Percentiles rank a stretch among this genome's conserved stretches.
Conservation (phyloP, 2,797 vertebrate genomes). For the Galagoides demidoff region DNA sequence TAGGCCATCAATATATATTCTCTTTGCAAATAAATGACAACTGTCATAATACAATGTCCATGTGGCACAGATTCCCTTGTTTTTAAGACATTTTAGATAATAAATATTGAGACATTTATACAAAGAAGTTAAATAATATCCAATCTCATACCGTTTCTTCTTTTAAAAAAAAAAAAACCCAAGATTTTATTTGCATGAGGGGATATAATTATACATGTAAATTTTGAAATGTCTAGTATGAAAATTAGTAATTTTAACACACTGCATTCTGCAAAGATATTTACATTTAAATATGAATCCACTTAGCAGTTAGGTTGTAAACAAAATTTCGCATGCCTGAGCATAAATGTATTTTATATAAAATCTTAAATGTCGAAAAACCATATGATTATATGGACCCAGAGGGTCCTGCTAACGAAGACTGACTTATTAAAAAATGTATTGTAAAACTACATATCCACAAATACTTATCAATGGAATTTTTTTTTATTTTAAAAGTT, state of each 20-base stretch:
- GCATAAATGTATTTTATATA: conserved; percentile 69
- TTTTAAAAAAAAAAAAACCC: not conserved
- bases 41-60: not conserved
- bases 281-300: conserved; percentile 81
- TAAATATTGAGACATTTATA: not conserved
- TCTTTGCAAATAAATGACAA: conserved; percentile 3
- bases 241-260: conserved; percentile 76
- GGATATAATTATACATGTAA: conserved; percentile 79
- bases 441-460: conserved; percentile 49
- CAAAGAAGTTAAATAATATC: not conserved
- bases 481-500: conserved; percentile 65
- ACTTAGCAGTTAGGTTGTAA: conserved; percentile 74
- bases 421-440: conserved; percentile 31
- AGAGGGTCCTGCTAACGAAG: conserved; percentile 53
- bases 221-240: conserved; percentile 73
- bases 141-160: not conserved
- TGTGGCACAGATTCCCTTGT: not conserved
- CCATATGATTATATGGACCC: conserved; percentile 42
- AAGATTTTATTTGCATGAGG: conserved; percentile 69
- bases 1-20: not conserved
- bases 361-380: conserved; percentile 72
- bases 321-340: conserved; percentile 65
- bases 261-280: conserved; percentile 64
- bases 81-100: not conserved
- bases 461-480: conserved; percentile 34